Evolutionary conservation across 2,888 invertebrate species (phyloP).

Genomic region (Aleiodes testaceus): DNA sequence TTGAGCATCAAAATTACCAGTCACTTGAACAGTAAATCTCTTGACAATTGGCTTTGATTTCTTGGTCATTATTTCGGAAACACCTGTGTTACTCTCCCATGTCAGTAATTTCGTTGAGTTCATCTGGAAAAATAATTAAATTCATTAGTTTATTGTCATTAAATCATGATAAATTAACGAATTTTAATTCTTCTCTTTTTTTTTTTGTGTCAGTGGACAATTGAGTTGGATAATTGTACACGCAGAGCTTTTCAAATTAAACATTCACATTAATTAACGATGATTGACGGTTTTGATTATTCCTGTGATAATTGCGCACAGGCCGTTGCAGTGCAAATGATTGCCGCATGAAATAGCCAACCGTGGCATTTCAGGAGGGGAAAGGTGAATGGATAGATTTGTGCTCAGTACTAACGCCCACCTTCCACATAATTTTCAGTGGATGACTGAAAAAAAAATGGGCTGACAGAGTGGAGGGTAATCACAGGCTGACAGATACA

Average conservation of each 20-base stretch:
- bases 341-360: slow-evolving; percentile 13
- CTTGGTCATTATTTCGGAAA: slow-evolving; percentile 74
- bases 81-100: slow-evolving; percentile 81
- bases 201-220: background rate
- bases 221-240: slow-evolving; percentile 3
- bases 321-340: slow-evolving; percentile 22
- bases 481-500: slow-evolving; percentile 17
- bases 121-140: slow-evolving; percentile 51
- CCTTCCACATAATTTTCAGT: slow-evolving; percentile 4
- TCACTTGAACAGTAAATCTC: slow-evolving; percentile 78
- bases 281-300: slow-evolving; percentile 33
- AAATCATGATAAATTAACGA: slow-evolving; percentile 23
- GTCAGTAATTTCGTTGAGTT: slow-evolving; percentile 69
- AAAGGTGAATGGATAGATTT: background rate
- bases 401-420: background rate
- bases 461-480: background rate
- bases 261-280: slow-evolving; percentile 25
- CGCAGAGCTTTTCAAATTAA: slow-evolving; percentile 25
- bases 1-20: slow-evolving; percentile 81
- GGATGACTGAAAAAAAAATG: slow-evolving; percentile 5
- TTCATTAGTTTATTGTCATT: slow-evolving; percentile 25
- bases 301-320: slow-evolving; percentile 26
- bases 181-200: background rate
- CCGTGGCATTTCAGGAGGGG: background rate
- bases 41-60: slow-evolving; percentile 77